Base-by-base conservation (phyloP, 2,888 invertebrate species). In the Druceiella hillmani region DNA sequence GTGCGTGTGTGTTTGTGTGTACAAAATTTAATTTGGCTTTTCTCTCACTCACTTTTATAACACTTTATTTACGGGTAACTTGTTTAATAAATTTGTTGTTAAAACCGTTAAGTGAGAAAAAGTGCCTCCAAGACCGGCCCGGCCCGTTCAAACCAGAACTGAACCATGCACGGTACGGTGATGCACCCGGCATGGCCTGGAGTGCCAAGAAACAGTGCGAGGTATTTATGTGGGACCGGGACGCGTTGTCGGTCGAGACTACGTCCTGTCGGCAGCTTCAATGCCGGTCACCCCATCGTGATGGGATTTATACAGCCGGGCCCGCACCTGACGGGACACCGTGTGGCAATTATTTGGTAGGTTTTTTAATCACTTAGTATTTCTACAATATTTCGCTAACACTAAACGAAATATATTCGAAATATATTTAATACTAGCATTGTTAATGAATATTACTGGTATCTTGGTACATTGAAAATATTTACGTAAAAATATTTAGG, bases 251-350 rank as follows among this genome's bases (percentile, higher is more conserved):
- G 4, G 63, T 69, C 9, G 62, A 61, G 2, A 56, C 62, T 28
- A 29, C 52, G 13, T 39, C 39, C 4, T 87, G 87, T 56, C 69
- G 74, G 40, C 81, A 80, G 58, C 64, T 87, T 32, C 76, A 79
- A 47, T 87, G 87, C 54, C 75, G 78, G 52, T 79, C 81, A 11
- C 85, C 86, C 17, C 79, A 82, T 54, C 74, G 82, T 33, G 76
- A 78, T 40, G 86, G 85, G 7, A 82, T 76, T 62, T 87, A 83
- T 58, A 79, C 78, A 55, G 81, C 87, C 2, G 87, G 87, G 1
- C 88, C 88, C 0, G 88, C 88, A n/a, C 61, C 89, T 17, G 86
- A 87, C 43, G 88, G 88, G 28, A 88, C 87, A 1, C 60, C 74
- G 12, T 89, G 88, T 55, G 85, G 82, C 6, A 56, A 59, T 0